Percentiles rank a stretch among this genome's conserved stretches.
Conservation (phyloP, 2,888 invertebrate genomes). For the Frankliniella intonsa region DNA sequence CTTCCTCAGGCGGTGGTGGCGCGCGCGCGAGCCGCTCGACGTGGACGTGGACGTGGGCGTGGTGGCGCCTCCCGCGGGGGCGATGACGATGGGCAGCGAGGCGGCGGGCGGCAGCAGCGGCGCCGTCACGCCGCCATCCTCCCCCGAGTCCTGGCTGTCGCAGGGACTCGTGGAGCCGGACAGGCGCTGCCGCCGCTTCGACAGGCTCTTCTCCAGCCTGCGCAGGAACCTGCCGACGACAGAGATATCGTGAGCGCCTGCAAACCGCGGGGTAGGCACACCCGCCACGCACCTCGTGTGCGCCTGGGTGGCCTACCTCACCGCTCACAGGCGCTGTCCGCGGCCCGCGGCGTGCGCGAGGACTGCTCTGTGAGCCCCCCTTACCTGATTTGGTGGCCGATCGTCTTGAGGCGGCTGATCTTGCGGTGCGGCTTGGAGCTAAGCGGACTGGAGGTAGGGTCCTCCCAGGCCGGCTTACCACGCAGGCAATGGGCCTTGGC, state of each 20-base stretch:
- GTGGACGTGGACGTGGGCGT: conserved; percentile 31
- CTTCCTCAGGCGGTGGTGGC: not conserved
- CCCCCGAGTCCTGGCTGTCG: conserved; percentile 39
- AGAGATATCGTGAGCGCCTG: conserved; percentile 24
- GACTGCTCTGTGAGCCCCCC: too few relatives aligned
- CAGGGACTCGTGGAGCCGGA: conserved; percentile 60
- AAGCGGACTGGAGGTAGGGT: not conserved
- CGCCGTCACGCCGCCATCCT: conserved; percentile 27
- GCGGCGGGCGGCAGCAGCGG: not conserved
- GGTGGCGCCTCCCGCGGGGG: conserved; percentile 28
- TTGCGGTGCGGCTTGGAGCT: conserved; percentile 46
- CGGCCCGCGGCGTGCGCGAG: too few relatives aligned
- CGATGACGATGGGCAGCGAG: not conserved
- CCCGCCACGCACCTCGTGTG: not conserved
- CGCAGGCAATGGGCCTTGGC: conserved; percentile 41
- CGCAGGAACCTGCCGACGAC: conserved; percentile 63
- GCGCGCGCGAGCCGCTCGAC: conserved; percentile 32
- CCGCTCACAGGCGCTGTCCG: not conserved
- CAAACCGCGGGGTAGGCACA: not conserved
- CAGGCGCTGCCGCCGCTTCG: conserved; percentile 57
- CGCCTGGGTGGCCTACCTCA: too few relatives aligned
- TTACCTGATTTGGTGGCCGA: conserved; percentile 73
- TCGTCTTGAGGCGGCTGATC: conserved; percentile 64
- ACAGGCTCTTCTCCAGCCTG: conserved; percentile 65
- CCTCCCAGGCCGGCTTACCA: conserved; percentile 53